Base-by-base conservation (phyloP, 1,140 invertebrate genomes). In the Drosophila orosa region DNA sequence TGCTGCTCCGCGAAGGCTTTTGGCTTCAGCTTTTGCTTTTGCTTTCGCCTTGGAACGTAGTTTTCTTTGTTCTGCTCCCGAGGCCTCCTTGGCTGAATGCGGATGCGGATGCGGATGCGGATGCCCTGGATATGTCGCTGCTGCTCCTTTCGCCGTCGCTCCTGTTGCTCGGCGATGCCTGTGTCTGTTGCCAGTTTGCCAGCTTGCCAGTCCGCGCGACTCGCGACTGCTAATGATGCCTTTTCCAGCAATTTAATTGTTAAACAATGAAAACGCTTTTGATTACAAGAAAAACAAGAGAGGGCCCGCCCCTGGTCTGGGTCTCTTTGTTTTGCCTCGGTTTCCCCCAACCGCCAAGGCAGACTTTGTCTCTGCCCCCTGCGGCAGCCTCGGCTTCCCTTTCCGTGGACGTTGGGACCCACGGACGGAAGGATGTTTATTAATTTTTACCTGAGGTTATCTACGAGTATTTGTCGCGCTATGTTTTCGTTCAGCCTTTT, bases 221-320 rank as follows among this genome's bases (percentile, higher is more conserved):
- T 66, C 57, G 44, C 66, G 67, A 69, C 84, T 84, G 84, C 84
- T 89, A 89, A 87, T 87, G 84, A 87, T 87, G 80, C 84, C 84
- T 89, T 87, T 87, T 84, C 84, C 84, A 89, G 84, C 84, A 89
- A 89, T 87, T 87, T 87, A 87, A 87, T 87, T 87, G 84, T 87
- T 89, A 87, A 89, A 87, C 84, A 87, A 87, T 87, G 80, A 78
- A 89, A 87, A 87, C 84, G 84, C 84, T 87, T 87, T 87, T 87
- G 80, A 87, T 87, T 89, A 87, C 84, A 87, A 89, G 80, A 78
- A 87, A 83, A 87, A 87, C 84, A 87, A 77, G 47, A 77, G 47
- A 52, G 65, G 40, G 45, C 12, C 29, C 22, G 29, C 37, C 13
- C 17, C 22, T 17, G 5, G 9, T 37, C 52, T 57, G 55, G 39